Evolutionary conservation across 2,797 vertebrate species (phyloP), one percentile per base, ranked within the genome.

Genomic region (Streptopelia turtur): DNA sequence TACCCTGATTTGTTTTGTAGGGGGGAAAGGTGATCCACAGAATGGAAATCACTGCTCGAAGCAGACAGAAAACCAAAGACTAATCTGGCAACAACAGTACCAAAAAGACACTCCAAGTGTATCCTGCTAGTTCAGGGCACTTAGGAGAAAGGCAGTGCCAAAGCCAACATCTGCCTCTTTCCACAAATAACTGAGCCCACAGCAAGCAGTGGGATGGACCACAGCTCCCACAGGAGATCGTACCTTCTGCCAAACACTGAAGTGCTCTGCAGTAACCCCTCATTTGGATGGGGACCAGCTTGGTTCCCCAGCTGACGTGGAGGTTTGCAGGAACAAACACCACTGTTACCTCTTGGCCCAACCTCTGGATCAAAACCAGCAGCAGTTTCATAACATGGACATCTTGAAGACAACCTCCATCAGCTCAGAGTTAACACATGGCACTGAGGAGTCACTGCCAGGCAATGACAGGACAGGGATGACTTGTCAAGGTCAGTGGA

Each of bases 401-500:
- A n/a, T 59, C 71, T 9, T 18, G 41, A 60, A 61, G 61, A 75
- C 83, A 70, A 52, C 33, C 41, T 61, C 47, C 61, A 66, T 22
- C 12, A 6, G 57, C 87, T 39, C 59, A 60, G 37, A 61, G 43
- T 25, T 37, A 72, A 61, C 16, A 53, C 28, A 5, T 4, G 16
- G 59, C 60, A 33, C 77, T 13, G 64, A 41, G 61, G 84, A 49
- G 52, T 43, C 43, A 41, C 65, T 23, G 52, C 47, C 69, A 47
- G 25, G 8, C 43, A 33, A 45, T 3, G 31, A 76, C 7, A 70
- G 64, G 71, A 75, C 50, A 91, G 59, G 2, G 41, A 70, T 25
- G 86, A 66, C 77, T 92, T 25, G 9, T 70, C 96, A 98, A 97
- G 97, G 97, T 60, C 94, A 95, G 70, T 13, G n/a, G 43, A 45